Base-by-base conservation (phyloP, 2,888 invertebrate genomes). In the Tachina grossa region DNA sequence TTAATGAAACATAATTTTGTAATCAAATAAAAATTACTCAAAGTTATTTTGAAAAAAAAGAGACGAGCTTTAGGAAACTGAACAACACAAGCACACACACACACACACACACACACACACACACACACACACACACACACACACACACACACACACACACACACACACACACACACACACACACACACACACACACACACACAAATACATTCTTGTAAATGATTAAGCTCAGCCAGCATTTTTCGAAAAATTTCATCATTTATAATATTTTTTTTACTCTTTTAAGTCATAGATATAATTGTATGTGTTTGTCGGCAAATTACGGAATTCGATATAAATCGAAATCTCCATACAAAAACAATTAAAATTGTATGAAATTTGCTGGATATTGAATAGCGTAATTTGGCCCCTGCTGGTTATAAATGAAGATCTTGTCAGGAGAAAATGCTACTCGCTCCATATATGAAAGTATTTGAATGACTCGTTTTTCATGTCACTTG, bases 1-100 rank as follows among this genome's bases (percentile, higher is more conserved):
- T 85, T 85, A 85, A 85, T 77, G 79, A 83, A 85, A 85, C 85
- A 85, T 83, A 83, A 85, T 82, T 85, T 79, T 85, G 79, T 85
- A 85, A 85, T 83, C 76, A 85, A 83, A 80, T 85, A 61, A 80
- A 85, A 80, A 85, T 82, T 68, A 83, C 76, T 85, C 83, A 83
- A 83, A 85, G 71, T 19, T 65, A 71, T 71, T 71, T 79, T 71
- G 51, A 55, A 63, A 82, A 69, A 76, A 68, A 61, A 39, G 16
- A 31, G 0, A 31, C 31, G 3, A 53, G 41, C 51, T 53, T 75
- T 71, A 31, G 66, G 11, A 45, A 74, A 76, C 16, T 55, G 11
- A 65, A 31, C 39, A 59, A 53, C 4, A 14, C 2, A n/a, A 10
- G 22, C 1, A 22, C 1, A 11, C 10, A 43, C 4, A 49, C 9